Evolutionary conservation across 2,113 vertebrate species (phyloP).

Genomic region (Antechinus flavipes): DNA sequence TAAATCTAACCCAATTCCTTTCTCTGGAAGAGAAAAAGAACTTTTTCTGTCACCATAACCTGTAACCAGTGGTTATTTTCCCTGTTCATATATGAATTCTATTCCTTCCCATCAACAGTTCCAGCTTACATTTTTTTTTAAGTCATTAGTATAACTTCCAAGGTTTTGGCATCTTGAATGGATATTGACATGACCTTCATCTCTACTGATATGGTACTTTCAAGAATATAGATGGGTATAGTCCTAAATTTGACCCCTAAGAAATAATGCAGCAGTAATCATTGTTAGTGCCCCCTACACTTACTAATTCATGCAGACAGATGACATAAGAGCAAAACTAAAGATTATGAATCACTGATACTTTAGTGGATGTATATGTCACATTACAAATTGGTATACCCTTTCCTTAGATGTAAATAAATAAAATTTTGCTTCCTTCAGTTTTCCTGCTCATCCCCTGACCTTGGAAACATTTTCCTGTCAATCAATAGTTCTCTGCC

Average conservation of each 20-base stretch:
- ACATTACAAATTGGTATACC: background rate
- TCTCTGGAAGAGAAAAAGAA: background rate
- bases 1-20: background rate
- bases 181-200: background rate
- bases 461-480: background rate
- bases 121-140: background rate
- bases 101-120: background rate
- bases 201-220: background rate
- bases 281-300: background rate
- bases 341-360: background rate
- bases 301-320: background rate
- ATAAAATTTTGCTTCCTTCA: background rate
- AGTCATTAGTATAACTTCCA: background rate
- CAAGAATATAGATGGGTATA: background rate
- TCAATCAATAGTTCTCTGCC: background rate
- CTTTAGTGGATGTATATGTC: background rate
- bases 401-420: background rate
- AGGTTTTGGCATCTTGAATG: background rate
- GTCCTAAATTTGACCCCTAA: background rate
- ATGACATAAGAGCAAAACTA: background rate
- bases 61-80: background rate
- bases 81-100: background rate
- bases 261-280: background rate
- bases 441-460: background rate
- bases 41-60: background rate